A percentile compares a stretch with the other conserved stretches of the same genome.
These are phyloP conservation scores for Ancistrus triradiatus DNA, from an alignment of 2,113 vertebrate species.

Conservation along the genomic window DNA sequence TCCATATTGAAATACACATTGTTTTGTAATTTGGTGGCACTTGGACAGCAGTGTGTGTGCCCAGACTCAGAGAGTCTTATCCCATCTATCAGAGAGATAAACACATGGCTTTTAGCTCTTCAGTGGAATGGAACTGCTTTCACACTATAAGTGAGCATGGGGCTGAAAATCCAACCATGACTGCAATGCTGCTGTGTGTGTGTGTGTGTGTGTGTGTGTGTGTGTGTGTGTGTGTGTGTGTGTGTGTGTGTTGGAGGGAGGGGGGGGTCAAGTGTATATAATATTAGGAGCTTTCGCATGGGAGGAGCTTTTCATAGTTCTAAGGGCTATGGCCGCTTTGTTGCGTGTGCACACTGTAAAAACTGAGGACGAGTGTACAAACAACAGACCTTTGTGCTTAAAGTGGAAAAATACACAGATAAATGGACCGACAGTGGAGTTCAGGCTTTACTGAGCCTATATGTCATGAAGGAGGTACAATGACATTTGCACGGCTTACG, in stretches of 20 bases:
- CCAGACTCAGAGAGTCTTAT: conserved; percentile 13
- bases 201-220: neutral
- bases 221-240: conserved; percentile 1
- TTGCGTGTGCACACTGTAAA: too few relatives aligned
- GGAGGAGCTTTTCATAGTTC: too few relatives aligned
- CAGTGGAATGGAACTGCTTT: conserved; percentile 5
- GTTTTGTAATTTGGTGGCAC: conserved; percentile 6
- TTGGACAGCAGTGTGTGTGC: neutral
- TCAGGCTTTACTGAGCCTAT: too few relatives aligned
- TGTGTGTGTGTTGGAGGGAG: conserved; percentile 1
- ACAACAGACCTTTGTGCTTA: too few relatives aligned
- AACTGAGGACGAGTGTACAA: too few relatives aligned
- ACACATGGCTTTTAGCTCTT: conserved; percentile 21
- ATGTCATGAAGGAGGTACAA: too few relatives aligned
- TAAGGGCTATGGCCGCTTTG: too few relatives aligned
- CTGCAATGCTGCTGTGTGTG: neutral
- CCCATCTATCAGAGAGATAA: conserved; percentile 30
- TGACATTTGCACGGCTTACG: too few relatives aligned
- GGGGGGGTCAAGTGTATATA: too few relatives aligned
- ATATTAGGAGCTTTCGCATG: too few relatives aligned
- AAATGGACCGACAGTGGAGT: too few relatives aligned
- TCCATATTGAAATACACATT: neutral
- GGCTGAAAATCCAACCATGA: neutral
- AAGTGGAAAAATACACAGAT: too few relatives aligned
- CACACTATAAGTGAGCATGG: neutral